Evolutionary conservation across 2,888 invertebrate species (phyloP).

Genomic region (Sialis lutaria): DNA sequence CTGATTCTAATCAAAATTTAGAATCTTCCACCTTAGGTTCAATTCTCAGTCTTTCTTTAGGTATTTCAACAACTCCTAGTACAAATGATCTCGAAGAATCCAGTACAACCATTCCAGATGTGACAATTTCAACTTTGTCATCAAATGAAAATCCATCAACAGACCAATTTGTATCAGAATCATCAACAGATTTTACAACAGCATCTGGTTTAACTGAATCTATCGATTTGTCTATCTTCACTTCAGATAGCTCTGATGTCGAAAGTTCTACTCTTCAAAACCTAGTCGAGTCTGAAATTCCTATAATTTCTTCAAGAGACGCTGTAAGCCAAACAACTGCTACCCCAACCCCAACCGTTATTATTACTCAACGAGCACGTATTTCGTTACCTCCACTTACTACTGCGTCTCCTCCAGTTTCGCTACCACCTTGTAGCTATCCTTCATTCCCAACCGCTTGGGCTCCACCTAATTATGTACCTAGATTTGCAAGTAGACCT

Average conservation of each 20-base stretch:
- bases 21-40: too few species aligned
- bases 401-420: slow-evolving; percentile 4
- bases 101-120: too few species aligned
- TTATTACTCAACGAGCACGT: neutral
- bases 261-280: too few species aligned
- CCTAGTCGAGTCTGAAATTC: neutral
- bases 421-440: slow-evolving; percentile 10
- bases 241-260: too few species aligned
- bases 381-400: slow-evolving; percentile 3
- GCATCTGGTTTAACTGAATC: neutral
- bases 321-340: neutral
- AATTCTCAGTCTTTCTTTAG: too few species aligned
- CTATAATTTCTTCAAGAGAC: too few species aligned
- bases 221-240: neutral
- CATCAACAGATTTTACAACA: neutral
- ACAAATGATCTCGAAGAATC: too few species aligned
- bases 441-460: slow-evolving; percentile 9
- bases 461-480: slow-evolving; percentile 5
- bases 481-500: slow-evolving; percentile 12
- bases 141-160: neutral
- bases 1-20: too few species aligned
- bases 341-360: neutral
- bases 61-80: too few species aligned
- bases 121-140: too few species aligned
- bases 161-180: neutral